Evolutionary conservation across 2,113 vertebrate genomes (phyloP), one percentile per base, ranked within the genome.

Genomic region (Hystrix brachyura): DNA sequence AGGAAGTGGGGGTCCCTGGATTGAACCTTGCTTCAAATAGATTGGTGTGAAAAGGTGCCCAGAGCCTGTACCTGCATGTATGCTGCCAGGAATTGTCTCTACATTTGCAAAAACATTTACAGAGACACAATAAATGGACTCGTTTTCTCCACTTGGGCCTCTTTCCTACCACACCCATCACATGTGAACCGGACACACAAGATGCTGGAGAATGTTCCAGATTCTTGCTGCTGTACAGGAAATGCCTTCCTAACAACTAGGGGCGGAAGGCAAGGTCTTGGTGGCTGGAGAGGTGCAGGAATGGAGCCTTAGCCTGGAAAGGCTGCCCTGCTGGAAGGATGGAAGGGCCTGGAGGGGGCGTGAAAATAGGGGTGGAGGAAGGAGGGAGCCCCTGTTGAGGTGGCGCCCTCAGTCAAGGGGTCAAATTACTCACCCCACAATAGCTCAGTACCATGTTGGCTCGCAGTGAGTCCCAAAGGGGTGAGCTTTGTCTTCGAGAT

Each of bases 91-190:
- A 90, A 51, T 34, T 46, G 1, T 62, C 62, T 87, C 53, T 90
- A 21, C 80, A n/a, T 62, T 64, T 92, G 79, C n/a, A 25, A 91
- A 96, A 82, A 89, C 59, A 95, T 32, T 78, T 38, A 46, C 18
- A 88, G 74, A 95, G 64, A 92, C 17, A 32, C 4, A 84, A 43
- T 25, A 85, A 64, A 87, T 21, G 25, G 72, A 79, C 13, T 82
- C 34, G 38, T 59, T 67, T 10, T 92, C 69, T 18, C 38, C 11
- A 5, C 0, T 0, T 71, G 43, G 8, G 0, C 32, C 38, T 48
- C 34, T 74, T 85, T n/a, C 74, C 59, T 76, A 51, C 32, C 53
- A 10, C 5, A 38, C 43, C 14, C 9, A 7, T 76, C 59, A 51
- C n/a, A 55, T 76, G 21, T n/a, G 62, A 59, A 53, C 3, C 65